A percentile compares a stretch with the other conserved stretches of the same genome.
These are phyloP conservation scores for Sanderia malayensis DNA, from an alignment of 30 jellyfish, hydroid and myxozoan genomes.

Conservation along the genomic window DNA sequence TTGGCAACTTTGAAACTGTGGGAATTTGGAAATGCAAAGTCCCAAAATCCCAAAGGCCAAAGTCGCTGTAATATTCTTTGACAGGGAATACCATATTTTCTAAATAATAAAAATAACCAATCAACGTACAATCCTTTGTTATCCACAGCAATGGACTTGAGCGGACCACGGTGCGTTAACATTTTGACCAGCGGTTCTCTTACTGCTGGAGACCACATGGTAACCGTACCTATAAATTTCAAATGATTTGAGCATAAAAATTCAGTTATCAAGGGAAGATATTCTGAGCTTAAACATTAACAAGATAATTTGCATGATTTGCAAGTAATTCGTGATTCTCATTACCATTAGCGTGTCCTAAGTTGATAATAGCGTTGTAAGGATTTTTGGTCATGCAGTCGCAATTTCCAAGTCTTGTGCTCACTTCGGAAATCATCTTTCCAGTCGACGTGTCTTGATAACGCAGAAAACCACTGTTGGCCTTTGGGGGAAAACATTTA, in stretches of 20 bases:
- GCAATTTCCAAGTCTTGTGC: slow-evolving; percentile 85
- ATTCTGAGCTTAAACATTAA: no score
- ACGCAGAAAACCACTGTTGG: slow-evolving; percentile 72
- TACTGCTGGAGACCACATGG: slow-evolving; percentile 96
- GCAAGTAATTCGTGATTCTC: no score
- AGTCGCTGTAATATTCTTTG: slow-evolving; percentile 83
- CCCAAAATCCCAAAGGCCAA: slow-evolving; percentile 86
- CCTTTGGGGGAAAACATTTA: no score
- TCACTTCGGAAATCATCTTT: slow-evolving; percentile 66
- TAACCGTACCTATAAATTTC: slow-evolving; percentile 86
- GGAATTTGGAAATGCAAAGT: no score
- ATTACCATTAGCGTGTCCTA: slow-evolving; percentile 99
- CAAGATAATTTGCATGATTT: no score
- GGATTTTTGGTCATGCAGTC: slow-evolving; percentile 96
- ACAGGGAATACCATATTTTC: neutral
- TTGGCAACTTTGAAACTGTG: no score
- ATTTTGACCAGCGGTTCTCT: slow-evolving; percentile 93
- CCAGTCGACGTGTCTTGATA: slow-evolving; percentile 99
- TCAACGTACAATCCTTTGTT: slow-evolving; percentile 83
- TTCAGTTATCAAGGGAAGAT: no score
- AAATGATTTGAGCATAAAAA: no score
- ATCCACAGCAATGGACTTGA: slow-evolving; percentile 82
- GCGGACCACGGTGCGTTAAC: slow-evolving; percentile 97
- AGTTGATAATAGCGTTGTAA: slow-evolving; percentile 83
- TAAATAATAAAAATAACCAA: no score